These are phyloP conservation scores for Lasioglossum zephyrum DNA, from an alignment of 2,888 invertebrate species.

Conservation along the genomic window DNA sequence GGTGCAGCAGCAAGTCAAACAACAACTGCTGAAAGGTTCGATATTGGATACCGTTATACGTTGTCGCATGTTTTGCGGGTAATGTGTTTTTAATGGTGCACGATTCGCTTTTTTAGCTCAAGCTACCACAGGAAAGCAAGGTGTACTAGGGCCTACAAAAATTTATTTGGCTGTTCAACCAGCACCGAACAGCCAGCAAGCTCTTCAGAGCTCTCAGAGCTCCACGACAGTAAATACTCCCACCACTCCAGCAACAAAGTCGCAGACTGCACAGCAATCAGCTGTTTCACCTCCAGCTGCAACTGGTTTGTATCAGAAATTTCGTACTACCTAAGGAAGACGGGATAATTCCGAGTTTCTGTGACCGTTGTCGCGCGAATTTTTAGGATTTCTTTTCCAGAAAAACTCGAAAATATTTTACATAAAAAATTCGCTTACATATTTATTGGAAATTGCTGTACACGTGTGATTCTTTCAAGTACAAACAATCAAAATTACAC, in stretches of 20 bases:
- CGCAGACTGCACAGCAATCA: conserved; percentile 65
- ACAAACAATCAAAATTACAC: too few relatives aligned
- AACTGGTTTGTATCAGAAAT: conserved; percentile 56
- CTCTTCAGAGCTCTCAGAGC: conserved; percentile 64
- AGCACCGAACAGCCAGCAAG: conserved; percentile 78
- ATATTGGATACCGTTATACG: neutral
- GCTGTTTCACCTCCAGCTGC: conserved; percentile 61
- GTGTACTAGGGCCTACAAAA: conserved; percentile 93
- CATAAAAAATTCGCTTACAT: too few relatives aligned
- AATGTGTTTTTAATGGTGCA: conserved; percentile 20
- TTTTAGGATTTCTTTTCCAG: too few relatives aligned
- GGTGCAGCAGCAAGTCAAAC: conserved; percentile 94
- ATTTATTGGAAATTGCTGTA: too few relatives aligned
- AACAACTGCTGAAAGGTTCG: conserved; percentile 93
- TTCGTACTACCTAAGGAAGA: neutral
- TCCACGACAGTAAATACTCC: conserved; percentile 67
- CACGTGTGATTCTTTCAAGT: too few relatives aligned
- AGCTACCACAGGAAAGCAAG: conserved; percentile 94
- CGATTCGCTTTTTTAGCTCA: conserved; percentile 87
- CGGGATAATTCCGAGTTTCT: neutral
- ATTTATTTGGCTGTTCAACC: conserved; percentile 95
- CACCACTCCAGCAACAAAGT: conserved; percentile 60
- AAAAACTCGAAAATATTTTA: too few relatives aligned
- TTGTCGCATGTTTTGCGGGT: conserved; percentile 11
- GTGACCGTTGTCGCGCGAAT: too few relatives aligned